Percentiles rank a stretch among this genome's conserved stretches.
These are phyloP conservation scores for Neodon shergylaensis DNA, from an alignment of 2,113 vertebrate genomes.

Conservation along the genomic window DNA sequence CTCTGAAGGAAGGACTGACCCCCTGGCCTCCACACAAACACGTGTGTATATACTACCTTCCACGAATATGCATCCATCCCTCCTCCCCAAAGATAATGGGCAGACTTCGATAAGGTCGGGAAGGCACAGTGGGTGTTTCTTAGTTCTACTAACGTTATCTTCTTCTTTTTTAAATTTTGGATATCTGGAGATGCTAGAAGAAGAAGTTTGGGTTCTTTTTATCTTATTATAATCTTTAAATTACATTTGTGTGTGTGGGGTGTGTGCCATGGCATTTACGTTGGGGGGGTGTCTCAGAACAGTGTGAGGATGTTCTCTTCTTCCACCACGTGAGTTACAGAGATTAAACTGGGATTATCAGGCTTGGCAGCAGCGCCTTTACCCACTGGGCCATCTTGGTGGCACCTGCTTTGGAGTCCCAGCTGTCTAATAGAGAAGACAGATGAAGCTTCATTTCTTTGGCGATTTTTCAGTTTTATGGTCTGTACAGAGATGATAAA, in stretches of 20 bases:
- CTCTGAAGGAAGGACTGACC: not conserved
- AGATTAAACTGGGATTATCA: not conserved
- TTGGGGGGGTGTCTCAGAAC: too few relatives aligned
- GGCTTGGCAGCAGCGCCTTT: not conserved
- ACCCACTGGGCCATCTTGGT: not conserved
- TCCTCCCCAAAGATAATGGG: not conserved
- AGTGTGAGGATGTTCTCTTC: not conserved
- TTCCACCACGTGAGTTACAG: not conserved
- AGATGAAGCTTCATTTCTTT: not conserved
- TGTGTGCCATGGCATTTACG: not conserved
- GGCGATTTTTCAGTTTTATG: not conserved
- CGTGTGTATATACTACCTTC: not conserved
- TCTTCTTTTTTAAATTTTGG: not conserved
- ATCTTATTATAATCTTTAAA: not conserved
- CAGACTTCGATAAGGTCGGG: not conserved
- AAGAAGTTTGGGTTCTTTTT: not conserved
- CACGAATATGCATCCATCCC: accelerated
- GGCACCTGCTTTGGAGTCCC: not conserved
- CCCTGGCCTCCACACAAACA: not conserved
- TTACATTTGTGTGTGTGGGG: not conserved
- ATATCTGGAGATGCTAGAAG: not conserved
- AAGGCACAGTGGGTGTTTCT: not conserved
- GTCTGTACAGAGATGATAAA: not conserved
- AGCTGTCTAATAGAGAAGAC: not conserved
- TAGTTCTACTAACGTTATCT: not conserved